A percentile compares a stretch with the other conserved stretches of the same genome.
These are phyloP conservation scores for Catalaphyllia jardinei DNA, from an alignment of 64 coral and sea anemone species.

Conservation along the genomic window DNA sequence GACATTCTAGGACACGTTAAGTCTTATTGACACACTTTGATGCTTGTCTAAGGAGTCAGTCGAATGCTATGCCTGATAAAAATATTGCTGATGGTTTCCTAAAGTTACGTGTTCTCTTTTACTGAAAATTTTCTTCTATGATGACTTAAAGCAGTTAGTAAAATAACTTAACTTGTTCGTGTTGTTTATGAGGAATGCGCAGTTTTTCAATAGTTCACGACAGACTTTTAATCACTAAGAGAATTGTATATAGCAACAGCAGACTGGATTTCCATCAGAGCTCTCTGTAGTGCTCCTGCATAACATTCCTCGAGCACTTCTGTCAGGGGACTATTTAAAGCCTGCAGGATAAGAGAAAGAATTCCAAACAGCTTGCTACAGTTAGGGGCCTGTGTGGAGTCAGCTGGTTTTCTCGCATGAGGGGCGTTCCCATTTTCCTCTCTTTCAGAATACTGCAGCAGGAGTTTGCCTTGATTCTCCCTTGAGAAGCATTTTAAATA, in stretches of 20 bases:
- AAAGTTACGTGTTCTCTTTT: no score
- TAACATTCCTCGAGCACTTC: conserved; percentile 6
- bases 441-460: neutral
- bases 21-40: no score
- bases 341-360: conserved; percentile 6
- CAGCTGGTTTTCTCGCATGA: neutral
- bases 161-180: no score
- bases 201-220: no score
- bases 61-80: no score
- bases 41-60: no score
- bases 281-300: neutral
- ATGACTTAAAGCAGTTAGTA: no score
- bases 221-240: neutral
- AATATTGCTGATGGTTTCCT: no score
- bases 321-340: neutral
- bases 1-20: no score
- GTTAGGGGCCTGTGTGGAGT: neutral
- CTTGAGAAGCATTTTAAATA: neutral
- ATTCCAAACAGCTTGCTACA: conserved; percentile 18
- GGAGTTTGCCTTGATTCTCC: neutral
- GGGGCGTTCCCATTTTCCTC: neutral
- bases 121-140: no score
- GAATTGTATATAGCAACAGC: neutral
- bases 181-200: no score
- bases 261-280: neutral